Evolutionary conservation across 2,888 invertebrate genomes (phyloP).

Genomic region (Hipparchia semele): DNA sequence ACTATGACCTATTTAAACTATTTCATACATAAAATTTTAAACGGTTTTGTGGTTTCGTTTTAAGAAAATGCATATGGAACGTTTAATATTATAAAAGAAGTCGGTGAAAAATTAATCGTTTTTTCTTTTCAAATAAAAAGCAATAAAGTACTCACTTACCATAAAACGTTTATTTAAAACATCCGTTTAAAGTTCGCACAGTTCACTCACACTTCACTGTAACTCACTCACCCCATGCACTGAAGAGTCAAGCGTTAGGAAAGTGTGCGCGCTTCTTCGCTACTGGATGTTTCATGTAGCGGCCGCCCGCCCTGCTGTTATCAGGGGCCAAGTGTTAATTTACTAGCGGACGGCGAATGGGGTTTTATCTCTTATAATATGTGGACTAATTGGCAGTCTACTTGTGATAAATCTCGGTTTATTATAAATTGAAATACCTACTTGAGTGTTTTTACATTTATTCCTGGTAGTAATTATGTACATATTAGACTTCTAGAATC

Average conservation of each 20-base stretch:
- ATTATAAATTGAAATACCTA: constrained; percentile 4
- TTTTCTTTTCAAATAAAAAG: no score
- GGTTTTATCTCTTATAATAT: constrained; percentile 31
- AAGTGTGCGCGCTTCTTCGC: constrained; percentile 57
- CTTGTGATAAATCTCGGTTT: constrained; percentile 24
- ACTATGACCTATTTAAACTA: neutral
- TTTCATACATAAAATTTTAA: no score
- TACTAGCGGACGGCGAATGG: constrained; percentile 39
- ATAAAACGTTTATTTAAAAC: constrained; percentile 23
- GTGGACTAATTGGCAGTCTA: constrained; percentile 46
- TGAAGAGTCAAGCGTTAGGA: constrained; percentile 50
- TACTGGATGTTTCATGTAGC: constrained; percentile 54
- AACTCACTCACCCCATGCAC: constrained; percentile 18
- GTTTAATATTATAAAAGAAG: neutral
- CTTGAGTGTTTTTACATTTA: neutral
- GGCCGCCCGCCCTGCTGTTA: constrained; percentile 72
- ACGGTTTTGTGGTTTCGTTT: neutral
- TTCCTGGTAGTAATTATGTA: no score
- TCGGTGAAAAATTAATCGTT: no score
- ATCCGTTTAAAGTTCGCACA: constrained; percentile 36
- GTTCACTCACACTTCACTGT: constrained; percentile 38
- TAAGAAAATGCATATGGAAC: neutral
- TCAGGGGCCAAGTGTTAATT: constrained; percentile 52
- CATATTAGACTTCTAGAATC: no score
- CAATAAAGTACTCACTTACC: constrained; percentile 22